Base-by-base conservation (phyloP, 2,888 invertebrate species). In the Lasioglossum zephyrum region DNA sequence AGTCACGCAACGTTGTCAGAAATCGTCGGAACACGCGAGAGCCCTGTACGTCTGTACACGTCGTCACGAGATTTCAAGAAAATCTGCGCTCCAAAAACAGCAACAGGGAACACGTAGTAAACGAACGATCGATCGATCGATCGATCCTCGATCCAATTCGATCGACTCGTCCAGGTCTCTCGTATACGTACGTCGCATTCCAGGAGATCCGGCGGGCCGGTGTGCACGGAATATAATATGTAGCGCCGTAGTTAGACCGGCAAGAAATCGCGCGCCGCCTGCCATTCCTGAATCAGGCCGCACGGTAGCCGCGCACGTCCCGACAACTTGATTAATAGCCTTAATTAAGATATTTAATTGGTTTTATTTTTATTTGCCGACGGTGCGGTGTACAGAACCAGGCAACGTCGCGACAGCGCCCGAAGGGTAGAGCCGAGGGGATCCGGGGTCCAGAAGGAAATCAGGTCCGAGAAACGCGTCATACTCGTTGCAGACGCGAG, bases 341-440 rank as follows among this genome's bases (percentile, higher is more conserved):
- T 96, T 96, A 96, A 96, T 96, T 96, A 96, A 96, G 96, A 96
- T 95, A 95, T 96, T 96, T 96, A 96, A 96, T 96, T 96, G 95
- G 93, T 94, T 94, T 94, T 94, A 94, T 94, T 95, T 95, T 94
- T 94, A 94, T 94, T 94, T 92, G 88, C 73, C 86, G 88, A 88
- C 88, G 87, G 80, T 41, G 86, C 90, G 92, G 8, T 53, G 9
- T 53, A 53, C 53, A 53, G 53, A 53, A 93, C 92, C 92, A 92
- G 63, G 90, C 90, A 87, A 89, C 88, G 88, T 88, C 91, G 92
- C 90, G 87, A 88, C 90, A 90, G 84, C 84, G 78, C 49, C 81
- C 84, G 73, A 82, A 77, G 85, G 83, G 79, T 74, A 69, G 60
- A 8, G 47, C n/a, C 41, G 36, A 39, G 53, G 77, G 60, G 41